Percentiles rank a stretch among this genome's conserved stretches.
Evolutionary conservation across 2,888 invertebrate species (phyloP).

Genomic region (Ectobius pallidus): DNA sequence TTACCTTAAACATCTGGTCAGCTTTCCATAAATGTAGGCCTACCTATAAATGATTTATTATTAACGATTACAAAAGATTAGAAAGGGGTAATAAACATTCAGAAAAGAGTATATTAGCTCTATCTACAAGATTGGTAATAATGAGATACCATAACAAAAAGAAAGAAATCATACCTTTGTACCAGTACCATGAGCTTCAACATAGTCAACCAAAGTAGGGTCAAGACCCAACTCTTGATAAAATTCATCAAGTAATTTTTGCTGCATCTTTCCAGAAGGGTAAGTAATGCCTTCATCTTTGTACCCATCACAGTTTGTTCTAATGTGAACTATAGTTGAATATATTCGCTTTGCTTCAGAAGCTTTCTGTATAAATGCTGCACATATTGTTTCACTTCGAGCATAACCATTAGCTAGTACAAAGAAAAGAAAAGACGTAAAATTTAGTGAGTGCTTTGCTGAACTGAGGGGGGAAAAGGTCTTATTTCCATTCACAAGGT

Average conservation of each 20-base stretch:
- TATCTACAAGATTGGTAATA: too few species aligned
- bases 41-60: too few species aligned
- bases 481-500: too few species aligned
- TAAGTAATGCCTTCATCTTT: conserved; percentile 73
- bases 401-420: conserved; percentile 75
- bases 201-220: conserved; percentile 63
- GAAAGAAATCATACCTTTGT: conserved; percentile 57
- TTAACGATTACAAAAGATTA: too few species aligned
- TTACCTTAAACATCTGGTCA: too few species aligned
- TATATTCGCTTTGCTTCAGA: conserved; percentile 59
- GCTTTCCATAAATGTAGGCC: too few species aligned
- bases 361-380: conserved; percentile 73
- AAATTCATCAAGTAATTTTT: conserved; percentile 58
- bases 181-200: conserved; percentile 75
- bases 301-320: conserved; percentile 65
- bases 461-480: too few species aligned
- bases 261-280: conserved; percentile 63
- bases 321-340: conserved; percentile 60
- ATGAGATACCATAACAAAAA: too few species aligned
- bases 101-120: too few species aligned
- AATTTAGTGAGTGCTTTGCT: too few species aligned
- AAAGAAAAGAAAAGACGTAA: too few species aligned
- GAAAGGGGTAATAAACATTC: too few species aligned
- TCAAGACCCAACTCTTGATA: conserved; percentile 65
- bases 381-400: conserved; percentile 79